Percentiles rank a stretch among this genome's conserved stretches.
Conservation (phyloP, 2,113 vertebrate genomes). For the Apeltes quadracus region DNA sequence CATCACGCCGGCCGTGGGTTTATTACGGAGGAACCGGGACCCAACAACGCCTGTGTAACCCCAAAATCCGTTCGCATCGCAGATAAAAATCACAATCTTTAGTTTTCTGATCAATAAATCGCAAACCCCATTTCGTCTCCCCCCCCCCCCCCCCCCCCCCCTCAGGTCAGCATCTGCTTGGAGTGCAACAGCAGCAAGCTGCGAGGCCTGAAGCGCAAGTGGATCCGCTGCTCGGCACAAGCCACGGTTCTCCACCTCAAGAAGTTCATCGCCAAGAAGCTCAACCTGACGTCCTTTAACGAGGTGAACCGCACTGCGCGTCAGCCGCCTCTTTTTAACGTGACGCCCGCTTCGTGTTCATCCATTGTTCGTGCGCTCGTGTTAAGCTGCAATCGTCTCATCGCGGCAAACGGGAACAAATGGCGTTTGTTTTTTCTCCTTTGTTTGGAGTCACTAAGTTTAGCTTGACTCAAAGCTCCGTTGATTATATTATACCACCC, state of each 20-base stretch:
- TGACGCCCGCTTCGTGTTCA: too few species aligned
- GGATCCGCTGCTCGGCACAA: slow-evolving; percentile 98
- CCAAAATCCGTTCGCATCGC: too few species aligned
- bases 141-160: not conserved
- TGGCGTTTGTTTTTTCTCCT: slow-evolving; percentile 3
- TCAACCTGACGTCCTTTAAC: slow-evolving; percentile 98
- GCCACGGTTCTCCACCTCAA: slow-evolving; percentile 98
- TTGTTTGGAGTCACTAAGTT: slow-evolving; percentile 33
- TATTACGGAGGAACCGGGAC: not conserved
- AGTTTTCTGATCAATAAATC: too few species aligned
- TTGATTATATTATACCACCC: not conserved
- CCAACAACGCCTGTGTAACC: too few species aligned
- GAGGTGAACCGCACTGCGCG: slow-evolving; percentile 81
- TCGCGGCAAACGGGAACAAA: slow-evolving; percentile 32
- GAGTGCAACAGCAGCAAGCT: slow-evolving; percentile 99
- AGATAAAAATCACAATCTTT: too few species aligned
- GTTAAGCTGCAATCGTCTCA: too few species aligned
- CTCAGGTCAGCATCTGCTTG: slow-evolving; percentile 97
- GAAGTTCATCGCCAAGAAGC: slow-evolving; percentile 99
- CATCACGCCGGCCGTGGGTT: slow-evolving; percentile 20
- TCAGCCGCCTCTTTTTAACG: too few species aligned
- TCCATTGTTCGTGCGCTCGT: too few species aligned
- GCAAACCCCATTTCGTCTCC: too few species aligned
- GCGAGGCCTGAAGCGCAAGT: slow-evolving; percentile 94
- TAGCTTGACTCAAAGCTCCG: slow-evolving; percentile 10